A percentile compares a stretch with the other conserved stretches of the same genome.
These are phyloP conservation scores for Melopsittacus undulatus DNA, from an alignment of 2,797 vertebrate species.

Conservation along the genomic window DNA sequence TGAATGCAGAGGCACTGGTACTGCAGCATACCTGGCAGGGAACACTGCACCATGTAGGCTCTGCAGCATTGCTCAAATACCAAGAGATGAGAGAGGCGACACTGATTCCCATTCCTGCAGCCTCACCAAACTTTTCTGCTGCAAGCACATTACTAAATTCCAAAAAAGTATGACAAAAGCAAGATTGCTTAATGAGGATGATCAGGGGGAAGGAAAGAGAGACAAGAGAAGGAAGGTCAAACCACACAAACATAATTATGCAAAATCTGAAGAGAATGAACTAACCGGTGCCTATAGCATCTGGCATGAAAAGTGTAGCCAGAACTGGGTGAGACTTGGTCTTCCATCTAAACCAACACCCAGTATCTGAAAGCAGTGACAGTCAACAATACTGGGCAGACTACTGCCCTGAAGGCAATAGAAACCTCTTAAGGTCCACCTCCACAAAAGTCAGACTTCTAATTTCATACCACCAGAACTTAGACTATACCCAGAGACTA, in stretches of 20 bases:
- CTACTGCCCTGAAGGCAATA: background rate
- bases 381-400: background rate
- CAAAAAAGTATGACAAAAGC: background rate
- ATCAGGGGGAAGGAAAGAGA: background rate
- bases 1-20: slow-evolving; percentile 8
- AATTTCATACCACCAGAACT: background rate
- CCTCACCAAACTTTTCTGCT: slow-evolving; percentile 8
- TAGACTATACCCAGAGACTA: background rate
- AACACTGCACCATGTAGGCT: background rate
- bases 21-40: slow-evolving; percentile 49
- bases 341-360: background rate
- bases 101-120: background rate
- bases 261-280: background rate
- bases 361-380: background rate
- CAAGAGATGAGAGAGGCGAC: background rate
- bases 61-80: background rate
- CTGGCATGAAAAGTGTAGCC: background rate
- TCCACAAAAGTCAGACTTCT: background rate
- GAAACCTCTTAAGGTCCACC: background rate
- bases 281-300: background rate
- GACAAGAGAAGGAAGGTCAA: background rate
- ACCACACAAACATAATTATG: background rate
- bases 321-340: background rate
- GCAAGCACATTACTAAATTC: background rate
- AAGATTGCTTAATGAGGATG: background rate